phyloP scores from a whole-genome alignment of 2,113 vertebrate genomes.

The Thunnus thynnus region DNA sequence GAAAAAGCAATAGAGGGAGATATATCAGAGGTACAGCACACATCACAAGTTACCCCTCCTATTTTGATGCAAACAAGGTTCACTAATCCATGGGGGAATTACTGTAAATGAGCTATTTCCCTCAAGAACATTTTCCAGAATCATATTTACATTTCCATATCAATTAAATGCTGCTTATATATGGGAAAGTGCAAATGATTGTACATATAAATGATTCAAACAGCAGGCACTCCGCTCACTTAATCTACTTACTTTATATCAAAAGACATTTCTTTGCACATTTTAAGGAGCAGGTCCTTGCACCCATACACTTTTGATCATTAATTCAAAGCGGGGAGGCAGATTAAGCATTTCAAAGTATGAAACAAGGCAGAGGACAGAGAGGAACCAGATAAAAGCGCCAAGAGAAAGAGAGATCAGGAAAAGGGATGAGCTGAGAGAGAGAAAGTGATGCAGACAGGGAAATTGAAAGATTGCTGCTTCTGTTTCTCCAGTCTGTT shows the following conservation, averaged over 20 bases:
- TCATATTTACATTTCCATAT: slow-evolving; percentile 31
- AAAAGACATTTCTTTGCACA: slow-evolving; percentile 50
- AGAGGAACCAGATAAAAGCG: slow-evolving; percentile 59
- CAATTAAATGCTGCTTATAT: slow-evolving; percentile 12
- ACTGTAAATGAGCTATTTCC: slow-evolving; percentile 46
- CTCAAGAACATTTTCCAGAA: background rate
- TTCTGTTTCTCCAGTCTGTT: slow-evolving; percentile 59
- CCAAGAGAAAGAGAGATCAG: slow-evolving; percentile 46
- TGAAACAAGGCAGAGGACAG: slow-evolving; percentile 48
- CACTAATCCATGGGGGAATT: slow-evolving; percentile 38
- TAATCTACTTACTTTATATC: slow-evolving; percentile 37
- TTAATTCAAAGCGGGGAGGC: slow-evolving; percentile 64
- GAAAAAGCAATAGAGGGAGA: background rate
- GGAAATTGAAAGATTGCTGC: slow-evolving; percentile 41
- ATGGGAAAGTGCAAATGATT: slow-evolving; percentile 8
- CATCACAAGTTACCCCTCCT: slow-evolving; percentile 26
- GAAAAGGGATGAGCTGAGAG: slow-evolving; percentile 1
- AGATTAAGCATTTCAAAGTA: slow-evolving; percentile 71
- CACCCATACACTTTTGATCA: slow-evolving; percentile 64
- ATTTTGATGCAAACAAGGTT: slow-evolving; percentile 50
- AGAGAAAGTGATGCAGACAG: slow-evolving; percentile 52
- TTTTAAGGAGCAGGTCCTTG: slow-evolving; percentile 18
- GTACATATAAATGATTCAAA: slow-evolving; percentile 24
- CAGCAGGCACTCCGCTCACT: background rate
- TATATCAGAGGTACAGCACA: background rate